phyloP scores from a whole-genome alignment of 1,140 invertebrate genomes.

The Berghia stephanieae region DNA sequence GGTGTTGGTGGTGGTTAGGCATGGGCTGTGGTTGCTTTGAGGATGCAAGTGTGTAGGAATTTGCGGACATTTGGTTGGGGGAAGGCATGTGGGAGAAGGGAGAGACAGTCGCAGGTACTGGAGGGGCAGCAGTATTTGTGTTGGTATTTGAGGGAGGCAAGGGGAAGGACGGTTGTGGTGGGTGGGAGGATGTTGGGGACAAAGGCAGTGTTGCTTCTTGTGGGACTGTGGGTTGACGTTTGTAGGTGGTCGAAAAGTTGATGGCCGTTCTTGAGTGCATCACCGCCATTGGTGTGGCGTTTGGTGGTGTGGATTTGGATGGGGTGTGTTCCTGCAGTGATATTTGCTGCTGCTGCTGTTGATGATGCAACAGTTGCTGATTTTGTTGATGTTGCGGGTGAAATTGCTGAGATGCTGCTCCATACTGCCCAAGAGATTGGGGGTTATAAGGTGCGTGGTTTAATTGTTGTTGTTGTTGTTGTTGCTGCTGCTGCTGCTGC shows the following conservation, averaged over 20 bases:
- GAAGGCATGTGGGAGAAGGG: not conserved
- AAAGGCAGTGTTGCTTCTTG: conserved; percentile 45
- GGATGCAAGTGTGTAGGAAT: not conserved
- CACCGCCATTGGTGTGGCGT: conserved; percentile 36
- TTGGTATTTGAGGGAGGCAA: conserved; percentile 21
- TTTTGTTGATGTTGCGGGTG: no score
- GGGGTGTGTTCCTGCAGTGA: no score
- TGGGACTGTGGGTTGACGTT: conserved; percentile 45
- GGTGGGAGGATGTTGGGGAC: conserved; percentile 19
- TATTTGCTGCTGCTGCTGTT: conserved; percentile 6
- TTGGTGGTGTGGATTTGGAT: not conserved
- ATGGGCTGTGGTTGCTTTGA: not conserved
- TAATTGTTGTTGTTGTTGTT: not conserved
- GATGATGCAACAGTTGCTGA: conserved; percentile 1
- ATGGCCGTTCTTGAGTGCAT: conserved; percentile 38
- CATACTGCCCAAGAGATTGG: no score
- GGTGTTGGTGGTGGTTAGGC: not conserved
- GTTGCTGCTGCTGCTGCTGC: conserved; percentile 13
- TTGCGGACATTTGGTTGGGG: no score
- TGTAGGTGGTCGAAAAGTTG: conserved; percentile 50
- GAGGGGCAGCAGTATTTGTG: conserved; percentile 35
- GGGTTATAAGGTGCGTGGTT: no score
- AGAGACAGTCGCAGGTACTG: conserved; percentile 37
- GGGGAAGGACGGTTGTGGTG: conserved; percentile 16
- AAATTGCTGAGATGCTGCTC: no score